Conservation (phyloP, 2,113 vertebrate species). For the Callopanchax toddi region DNA sequence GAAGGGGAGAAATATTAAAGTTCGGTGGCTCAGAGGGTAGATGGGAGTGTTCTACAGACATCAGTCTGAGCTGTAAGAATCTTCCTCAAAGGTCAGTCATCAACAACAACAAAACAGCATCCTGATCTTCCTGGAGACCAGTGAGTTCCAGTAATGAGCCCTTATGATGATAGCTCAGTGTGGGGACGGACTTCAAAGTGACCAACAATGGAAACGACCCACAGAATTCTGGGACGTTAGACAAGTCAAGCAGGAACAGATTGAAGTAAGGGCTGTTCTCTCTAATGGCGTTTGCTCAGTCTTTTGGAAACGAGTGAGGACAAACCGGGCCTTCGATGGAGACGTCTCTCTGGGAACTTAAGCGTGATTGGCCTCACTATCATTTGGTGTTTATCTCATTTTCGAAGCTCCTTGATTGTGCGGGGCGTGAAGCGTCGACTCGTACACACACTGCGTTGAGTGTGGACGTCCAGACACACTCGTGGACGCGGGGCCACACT, state of each 20-base stretch:
- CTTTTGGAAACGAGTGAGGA: conserved; percentile 75
- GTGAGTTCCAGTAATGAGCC: conserved; percentile 43
- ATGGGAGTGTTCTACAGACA: background rate
- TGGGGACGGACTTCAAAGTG: conserved; percentile 28
- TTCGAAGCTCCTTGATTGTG: conserved; percentile 64
- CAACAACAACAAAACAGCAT: conserved; percentile 46
- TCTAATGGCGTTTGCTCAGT: conserved; percentile 76
- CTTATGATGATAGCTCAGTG: conserved; percentile 25
- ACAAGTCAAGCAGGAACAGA: conserved; percentile 78
- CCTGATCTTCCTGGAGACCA: conserved; percentile 38
- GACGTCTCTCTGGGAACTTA: conserved; percentile 57
- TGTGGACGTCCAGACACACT: conserved; percentile 61
- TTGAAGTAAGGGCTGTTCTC: conserved; percentile 77
- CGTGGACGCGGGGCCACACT: conserved; percentile 68
- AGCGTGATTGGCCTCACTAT: conserved; percentile 64
- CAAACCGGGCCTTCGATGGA: conserved; percentile 54
- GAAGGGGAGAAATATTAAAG: conserved; percentile 19
- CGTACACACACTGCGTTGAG: conserved; percentile 32
- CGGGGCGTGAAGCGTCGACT: conserved; percentile 16
- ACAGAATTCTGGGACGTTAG: conserved; percentile 63
- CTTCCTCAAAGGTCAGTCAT: conserved; percentile 46
- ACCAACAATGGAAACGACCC: conserved; percentile 36
- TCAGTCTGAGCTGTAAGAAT: background rate
- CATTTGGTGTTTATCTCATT: conserved; percentile 72
- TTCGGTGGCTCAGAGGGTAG: background rate